Percentiles rank a stretch among this genome's conserved stretches.
These are phyloP conservation scores for Eudyptes chrysolophus DNA, from an alignment of 2,113 vertebrate species.

Conservation along the genomic window DNA sequence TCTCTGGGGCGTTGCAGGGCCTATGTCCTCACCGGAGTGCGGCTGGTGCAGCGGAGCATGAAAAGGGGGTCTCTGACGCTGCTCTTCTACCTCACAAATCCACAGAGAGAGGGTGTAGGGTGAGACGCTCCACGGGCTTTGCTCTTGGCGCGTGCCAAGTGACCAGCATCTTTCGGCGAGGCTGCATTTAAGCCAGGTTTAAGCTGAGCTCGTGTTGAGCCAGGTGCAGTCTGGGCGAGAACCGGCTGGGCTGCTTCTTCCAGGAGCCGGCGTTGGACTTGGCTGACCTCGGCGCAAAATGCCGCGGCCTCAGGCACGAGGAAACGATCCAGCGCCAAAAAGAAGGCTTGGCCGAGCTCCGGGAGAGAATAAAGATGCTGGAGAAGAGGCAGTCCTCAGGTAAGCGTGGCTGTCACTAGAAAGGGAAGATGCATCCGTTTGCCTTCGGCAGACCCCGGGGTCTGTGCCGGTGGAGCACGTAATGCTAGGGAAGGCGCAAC, in stretches of 20 bases:
- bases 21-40: not conserved
- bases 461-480: not conserved
- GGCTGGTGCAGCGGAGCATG: not conserved
- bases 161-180: rapidly evolving
- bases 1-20: not conserved
- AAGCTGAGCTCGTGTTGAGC: rapidly evolving
- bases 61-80: not conserved
- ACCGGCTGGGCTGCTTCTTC: not conserved
- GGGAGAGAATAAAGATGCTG: constrained; percentile 56
- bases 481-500: rapidly evolving
- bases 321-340: constrained; percentile 74
- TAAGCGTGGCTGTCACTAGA: not conserved
- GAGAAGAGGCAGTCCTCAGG: constrained; percentile 54
- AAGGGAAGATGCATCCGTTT: rapidly evolving
- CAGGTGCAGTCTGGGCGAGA: not conserved
- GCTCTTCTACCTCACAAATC: not conserved
- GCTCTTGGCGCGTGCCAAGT: not conserved
- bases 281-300: constrained; percentile 59
- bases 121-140: not conserved
- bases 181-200: not conserved
- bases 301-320: constrained; percentile 74
- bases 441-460: no score
- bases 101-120: not conserved
- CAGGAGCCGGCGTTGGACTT: constrained; percentile 48
- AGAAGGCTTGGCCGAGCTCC: constrained; percentile 73